Conservation (phyloP, 2,113 vertebrate genomes). For the Aviceda subcristata region DNA sequence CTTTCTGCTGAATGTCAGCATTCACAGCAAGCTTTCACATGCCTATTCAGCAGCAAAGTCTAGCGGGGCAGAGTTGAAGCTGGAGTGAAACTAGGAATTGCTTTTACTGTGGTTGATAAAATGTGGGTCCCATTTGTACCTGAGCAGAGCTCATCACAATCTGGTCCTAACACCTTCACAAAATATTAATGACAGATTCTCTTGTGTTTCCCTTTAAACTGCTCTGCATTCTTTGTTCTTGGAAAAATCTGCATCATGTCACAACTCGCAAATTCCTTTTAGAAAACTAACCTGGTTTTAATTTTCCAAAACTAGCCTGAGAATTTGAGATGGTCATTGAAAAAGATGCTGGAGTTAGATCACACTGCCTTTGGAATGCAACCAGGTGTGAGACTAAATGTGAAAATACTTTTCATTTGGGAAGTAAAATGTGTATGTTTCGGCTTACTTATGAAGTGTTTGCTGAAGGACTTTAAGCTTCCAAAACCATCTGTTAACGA, state of each 20-base stretch:
- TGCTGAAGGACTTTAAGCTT: neutral
- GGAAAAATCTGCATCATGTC: neutral
- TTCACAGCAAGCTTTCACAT: neutral
- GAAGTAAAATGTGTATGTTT: neutral
- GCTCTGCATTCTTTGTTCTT: slow-evolving; percentile 45
- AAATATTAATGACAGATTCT: neutral
- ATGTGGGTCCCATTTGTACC: neutral
- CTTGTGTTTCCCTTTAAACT: neutral
- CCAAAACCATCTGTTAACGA: neutral
- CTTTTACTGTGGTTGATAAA: neutral
- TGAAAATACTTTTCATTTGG: neutral
- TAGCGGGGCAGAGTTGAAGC: neutral
- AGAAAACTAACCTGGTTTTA: neutral
- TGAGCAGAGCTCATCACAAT: neutral
- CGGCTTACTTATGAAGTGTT: neutral
- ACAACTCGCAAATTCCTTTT: neutral
- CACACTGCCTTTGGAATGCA: neutral
- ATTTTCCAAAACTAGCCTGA: neutral
- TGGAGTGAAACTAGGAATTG: neutral
- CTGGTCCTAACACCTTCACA: neutral
- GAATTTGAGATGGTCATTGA: neutral
- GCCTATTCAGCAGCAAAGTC: neutral
- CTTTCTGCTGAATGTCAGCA: neutral
- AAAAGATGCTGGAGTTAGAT: neutral
- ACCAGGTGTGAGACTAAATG: neutral